Evolutionary conservation across 2,797 vertebrate species (phyloP).

Genomic region (Australoheros facetus): DNA sequence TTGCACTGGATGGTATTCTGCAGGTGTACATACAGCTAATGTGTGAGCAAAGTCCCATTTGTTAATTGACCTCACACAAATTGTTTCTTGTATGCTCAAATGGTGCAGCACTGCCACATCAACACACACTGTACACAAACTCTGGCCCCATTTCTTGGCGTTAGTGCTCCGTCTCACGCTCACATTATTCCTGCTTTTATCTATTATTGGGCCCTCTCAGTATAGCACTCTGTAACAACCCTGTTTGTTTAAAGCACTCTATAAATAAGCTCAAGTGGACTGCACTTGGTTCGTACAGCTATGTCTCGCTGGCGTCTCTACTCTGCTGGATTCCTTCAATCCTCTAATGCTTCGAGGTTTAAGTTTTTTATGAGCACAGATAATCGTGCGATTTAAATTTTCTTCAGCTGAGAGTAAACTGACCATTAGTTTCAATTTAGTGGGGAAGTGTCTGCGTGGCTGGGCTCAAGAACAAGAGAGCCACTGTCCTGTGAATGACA

Average conservation of each 20-base stretch:
- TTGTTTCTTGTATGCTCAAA: background rate
- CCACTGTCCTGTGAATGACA: constrained; percentile 32
- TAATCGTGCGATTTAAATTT: background rate
- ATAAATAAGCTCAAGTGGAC: constrained; percentile 31
- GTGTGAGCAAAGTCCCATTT: background rate
- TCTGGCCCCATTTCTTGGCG: constrained; percentile 2
- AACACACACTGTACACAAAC: background rate
- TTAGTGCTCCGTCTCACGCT: constrained; percentile 10
- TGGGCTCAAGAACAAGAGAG: constrained; percentile 34
- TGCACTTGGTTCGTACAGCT: background rate
- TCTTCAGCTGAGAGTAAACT: constrained; percentile 25
- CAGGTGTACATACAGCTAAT: background rate
- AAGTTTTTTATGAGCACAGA: background rate
- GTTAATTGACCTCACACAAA: background rate
- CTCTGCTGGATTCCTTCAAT: background rate
- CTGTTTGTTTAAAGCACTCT: constrained; percentile 14
- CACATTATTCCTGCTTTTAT: constrained; percentile 16
- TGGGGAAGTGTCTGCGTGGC: background rate
- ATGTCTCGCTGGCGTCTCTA: background rate
- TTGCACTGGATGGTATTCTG: background rate
- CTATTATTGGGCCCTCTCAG: background rate
- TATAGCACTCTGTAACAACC: constrained; percentile 2
- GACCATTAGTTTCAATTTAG: constrained; percentile 27
- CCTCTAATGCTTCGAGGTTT: background rate
- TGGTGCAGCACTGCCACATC: background rate